These are phyloP conservation scores for Megaptera novaeangliae DNA, from an alignment of 2,113 vertebrate genomes.

Conservation along the genomic window DNA sequence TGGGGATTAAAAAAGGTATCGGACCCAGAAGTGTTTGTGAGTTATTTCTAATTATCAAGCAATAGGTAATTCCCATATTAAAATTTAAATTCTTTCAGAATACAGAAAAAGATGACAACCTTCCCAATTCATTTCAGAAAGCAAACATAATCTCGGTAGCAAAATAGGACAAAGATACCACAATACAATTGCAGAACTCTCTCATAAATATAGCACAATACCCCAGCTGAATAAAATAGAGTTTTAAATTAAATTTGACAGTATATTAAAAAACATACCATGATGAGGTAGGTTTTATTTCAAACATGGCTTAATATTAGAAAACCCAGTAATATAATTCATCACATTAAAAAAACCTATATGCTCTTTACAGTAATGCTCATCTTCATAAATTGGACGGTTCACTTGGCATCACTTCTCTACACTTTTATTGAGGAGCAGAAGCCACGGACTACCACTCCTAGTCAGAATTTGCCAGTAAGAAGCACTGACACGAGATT, in stretches of 20 bases:
- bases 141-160: neutral
- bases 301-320: neutral
- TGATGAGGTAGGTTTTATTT: neutral
- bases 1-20: neutral
- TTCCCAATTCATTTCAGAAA: neutral
- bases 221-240: neutral
- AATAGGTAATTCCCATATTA: neutral
- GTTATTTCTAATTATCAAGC: constrained; percentile 4
- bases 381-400: neutral
- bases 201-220: neutral
- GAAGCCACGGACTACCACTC: neutral
- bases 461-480: neutral
- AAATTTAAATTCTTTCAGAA: constrained; percentile 7
- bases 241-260: neutral
- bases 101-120: neutral
- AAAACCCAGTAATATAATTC: neutral
- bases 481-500: neutral
- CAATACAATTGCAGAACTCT: neutral
- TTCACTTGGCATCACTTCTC: neutral
- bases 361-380: neutral
- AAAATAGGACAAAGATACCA: neutral
- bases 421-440: neutral
- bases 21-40: neutral
- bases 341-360: neutral
- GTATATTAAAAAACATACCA: neutral